Evolutionary conservation across 1,140 invertebrate species (phyloP), one percentile per base, ranked within the genome.

Genomic region (Conus ventricosus): DNA sequence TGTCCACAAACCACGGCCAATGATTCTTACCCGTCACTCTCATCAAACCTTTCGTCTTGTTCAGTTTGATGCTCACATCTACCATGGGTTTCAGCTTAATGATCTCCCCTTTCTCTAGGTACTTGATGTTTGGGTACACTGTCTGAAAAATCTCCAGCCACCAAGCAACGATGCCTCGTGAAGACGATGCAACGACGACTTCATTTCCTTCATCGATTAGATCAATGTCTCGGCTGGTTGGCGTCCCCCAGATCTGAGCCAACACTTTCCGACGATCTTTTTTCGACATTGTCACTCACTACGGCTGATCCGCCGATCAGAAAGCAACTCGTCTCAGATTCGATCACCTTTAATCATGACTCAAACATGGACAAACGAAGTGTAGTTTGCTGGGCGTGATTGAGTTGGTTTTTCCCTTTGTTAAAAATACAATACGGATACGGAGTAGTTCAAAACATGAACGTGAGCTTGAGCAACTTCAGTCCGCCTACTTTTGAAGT

Each of bases 181-280:
- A 92, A 25, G 90, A 87, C 11, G 92, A 93, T 11, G 91, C 91
- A 0, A 94, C 91, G 6, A 94, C 92, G 10, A 94, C 90, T 81
- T 94, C 91, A 75, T 92, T 91, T 17, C 93, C 94, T 89, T 94
- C 93, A 39, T 94, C 94, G 71, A 94, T 93, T 67, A 94, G 92
- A 76, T 94, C 94, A 51, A 94, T 91, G 84, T 94, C 92, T 88
- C 92, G 90, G 1, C 92, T 91, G 4, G 94, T 94, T 23, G 94
- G 94, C 8, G 92, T 93, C 15, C 90, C 90, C 94, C 94, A 94
- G 15, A 94, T 93, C 51, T 91, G 88, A 4, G 93, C 91, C 17
- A 94, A 78, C 15, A 93, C 90, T 81, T 91, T 88, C 25, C 90
- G 88, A 27, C 94, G 86, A 51, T 94, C 92, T 86, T 93, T 94